Conservation (phyloP, 2,797 vertebrate species). For the Lagodon rhomboides region DNA sequence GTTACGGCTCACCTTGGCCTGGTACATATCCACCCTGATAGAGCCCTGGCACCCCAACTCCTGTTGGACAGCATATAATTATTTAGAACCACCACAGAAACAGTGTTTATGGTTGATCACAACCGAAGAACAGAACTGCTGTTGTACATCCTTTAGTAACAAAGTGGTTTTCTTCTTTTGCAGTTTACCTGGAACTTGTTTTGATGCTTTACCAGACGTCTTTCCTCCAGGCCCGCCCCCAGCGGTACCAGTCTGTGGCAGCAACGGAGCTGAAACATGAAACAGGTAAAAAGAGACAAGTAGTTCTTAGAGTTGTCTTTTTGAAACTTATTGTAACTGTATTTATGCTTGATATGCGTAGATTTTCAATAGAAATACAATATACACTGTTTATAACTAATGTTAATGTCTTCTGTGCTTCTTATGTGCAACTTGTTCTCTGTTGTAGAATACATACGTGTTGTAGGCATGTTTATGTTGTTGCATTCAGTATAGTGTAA, state of each 20-base stretch:
- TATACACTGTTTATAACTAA: not conserved
- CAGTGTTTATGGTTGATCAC: conserved; percentile 10
- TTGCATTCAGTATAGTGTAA: not conserved
- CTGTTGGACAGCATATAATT: conserved; percentile 73
- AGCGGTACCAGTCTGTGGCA: conserved; percentile 75
- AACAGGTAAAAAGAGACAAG: not conserved
- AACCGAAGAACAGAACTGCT: not conserved
- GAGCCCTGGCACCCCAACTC: conserved; percentile 92
- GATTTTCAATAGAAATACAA: not conserved
- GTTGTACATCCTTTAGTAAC: not conserved
- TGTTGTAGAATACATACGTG: not conserved
- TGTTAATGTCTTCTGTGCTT: not conserved
- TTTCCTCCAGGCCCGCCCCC: conserved; percentile 71
- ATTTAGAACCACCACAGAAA: not conserved
- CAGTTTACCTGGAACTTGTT: conserved; percentile 82
- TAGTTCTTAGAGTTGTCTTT: not conserved
- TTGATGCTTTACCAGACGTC: conserved; percentile 74
- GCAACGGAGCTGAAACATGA: conserved; percentile 50
- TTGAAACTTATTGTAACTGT: not conserved
- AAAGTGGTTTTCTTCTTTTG: not conserved
- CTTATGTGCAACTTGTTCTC: not conserved
- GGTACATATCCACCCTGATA: conserved; percentile 93
- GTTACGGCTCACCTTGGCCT: conserved; percentile 87
- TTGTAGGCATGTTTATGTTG: not conserved
- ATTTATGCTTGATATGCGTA: no score